Evolutionary conservation across 2,888 invertebrate species (phyloP).

Genomic region (Tachina lurida): DNA sequence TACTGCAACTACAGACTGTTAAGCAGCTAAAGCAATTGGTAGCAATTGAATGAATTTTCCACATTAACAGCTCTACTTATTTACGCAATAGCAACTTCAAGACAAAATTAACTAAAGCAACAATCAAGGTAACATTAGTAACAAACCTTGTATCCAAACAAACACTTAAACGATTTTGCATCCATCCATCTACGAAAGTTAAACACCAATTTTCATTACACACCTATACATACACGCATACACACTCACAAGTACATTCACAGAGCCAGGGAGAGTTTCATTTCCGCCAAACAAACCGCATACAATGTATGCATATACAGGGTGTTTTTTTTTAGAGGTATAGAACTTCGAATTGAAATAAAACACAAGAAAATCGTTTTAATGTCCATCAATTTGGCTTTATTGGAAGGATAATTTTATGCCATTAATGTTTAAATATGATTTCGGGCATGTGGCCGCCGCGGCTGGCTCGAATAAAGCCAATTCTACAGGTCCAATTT

Average conservation of each 20-base stretch:
- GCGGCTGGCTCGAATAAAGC: too few relatives aligned
- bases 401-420: too few relatives aligned
- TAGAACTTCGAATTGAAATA: too few relatives aligned
- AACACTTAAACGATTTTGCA: neutral
- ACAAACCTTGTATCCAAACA: neutral
- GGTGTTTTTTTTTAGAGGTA: too few relatives aligned
- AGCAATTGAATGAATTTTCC: constrained; percentile 38
- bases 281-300: constrained; percentile 9
- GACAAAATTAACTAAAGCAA: neutral
- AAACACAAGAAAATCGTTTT: too few relatives aligned
- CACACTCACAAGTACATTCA: neutral
- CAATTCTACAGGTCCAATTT: too few relatives aligned
- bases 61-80: neutral
- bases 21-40: neutral
- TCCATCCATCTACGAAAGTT: too few relatives aligned
- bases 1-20: constrained; percentile 1
- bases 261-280: neutral
- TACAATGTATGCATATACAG: neutral
- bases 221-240: neutral
- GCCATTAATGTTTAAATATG: too few relatives aligned
- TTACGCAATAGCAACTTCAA: neutral
- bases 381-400: too few relatives aligned
- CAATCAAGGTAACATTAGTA: constrained; percentile 7
- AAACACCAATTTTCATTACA: too few relatives aligned
- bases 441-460: too few relatives aligned